Conservation (phyloP, 2,888 invertebrate species). For the Pollenia amentaria region DNA sequence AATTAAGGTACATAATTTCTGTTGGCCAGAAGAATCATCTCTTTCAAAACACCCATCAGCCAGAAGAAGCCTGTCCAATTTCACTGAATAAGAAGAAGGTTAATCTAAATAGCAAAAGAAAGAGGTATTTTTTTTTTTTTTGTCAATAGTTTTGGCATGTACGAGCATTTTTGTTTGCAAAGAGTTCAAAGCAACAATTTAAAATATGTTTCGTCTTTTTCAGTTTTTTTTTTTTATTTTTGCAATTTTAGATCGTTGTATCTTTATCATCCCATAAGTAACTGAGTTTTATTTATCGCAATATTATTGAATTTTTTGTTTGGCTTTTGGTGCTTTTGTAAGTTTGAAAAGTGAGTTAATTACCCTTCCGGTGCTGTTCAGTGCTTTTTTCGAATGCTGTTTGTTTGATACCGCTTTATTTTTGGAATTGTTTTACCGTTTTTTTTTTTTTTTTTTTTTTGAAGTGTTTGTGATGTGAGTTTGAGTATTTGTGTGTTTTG, state of each 20-base stretch:
- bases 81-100: not conserved
- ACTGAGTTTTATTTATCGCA: conserved; percentile 37
- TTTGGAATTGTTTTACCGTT: conserved; percentile 49
- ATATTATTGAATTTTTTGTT: conserved; percentile 47
- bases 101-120: conserved; percentile 28
- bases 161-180: conserved; percentile 24
- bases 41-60: conserved; percentile 63
- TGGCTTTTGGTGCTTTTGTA: conserved; percentile 62
- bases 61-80: not conserved
- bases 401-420: conserved; percentile 24
- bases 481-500: not conserved
- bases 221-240: not conserved
- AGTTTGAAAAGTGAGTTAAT: conserved; percentile 81
- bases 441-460: not conserved
- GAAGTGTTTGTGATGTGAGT: conserved; percentile 21
- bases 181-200: conserved; percentile 44
- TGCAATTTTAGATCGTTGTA: conserved; percentile 27
- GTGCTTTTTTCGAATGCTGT: conserved; percentile 38
- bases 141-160: conserved; percentile 5
- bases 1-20: conserved; percentile 66
- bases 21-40: conserved; percentile 64
- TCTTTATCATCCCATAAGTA: conserved; percentile 35
- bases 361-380: conserved; percentile 81
- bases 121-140: conserved; percentile 31
- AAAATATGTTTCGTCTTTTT: conserved; percentile 25